Evolutionary conservation across 2,113 vertebrate genomes (phyloP).

Genomic region (Corythaixoides concolor): DNA sequence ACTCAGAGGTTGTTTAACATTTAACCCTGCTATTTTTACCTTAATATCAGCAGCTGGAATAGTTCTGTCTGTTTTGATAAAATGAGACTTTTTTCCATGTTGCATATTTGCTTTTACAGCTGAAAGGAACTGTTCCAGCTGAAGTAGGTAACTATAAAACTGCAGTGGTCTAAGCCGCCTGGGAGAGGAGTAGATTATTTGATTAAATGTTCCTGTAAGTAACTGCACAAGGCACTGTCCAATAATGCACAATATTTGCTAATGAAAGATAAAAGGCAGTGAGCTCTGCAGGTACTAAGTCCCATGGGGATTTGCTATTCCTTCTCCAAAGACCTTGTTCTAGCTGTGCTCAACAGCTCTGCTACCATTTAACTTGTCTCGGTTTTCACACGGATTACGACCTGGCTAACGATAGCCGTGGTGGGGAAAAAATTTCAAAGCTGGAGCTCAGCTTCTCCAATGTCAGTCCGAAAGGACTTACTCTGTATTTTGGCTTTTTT

Average conservation of each 20-base stretch:
- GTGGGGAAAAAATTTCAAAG: neutral
- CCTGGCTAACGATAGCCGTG: neutral
- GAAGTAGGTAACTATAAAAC: slow-evolving; percentile 38
- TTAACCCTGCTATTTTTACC: slow-evolving; percentile 64
- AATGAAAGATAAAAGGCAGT: neutral
- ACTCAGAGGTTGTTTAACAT: slow-evolving; percentile 59
- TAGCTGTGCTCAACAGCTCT: neutral
- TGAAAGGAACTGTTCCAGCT: slow-evolving; percentile 46
- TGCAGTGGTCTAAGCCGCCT: slow-evolving; percentile 24
- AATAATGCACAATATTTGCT: neutral
- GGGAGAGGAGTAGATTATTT: slow-evolving; percentile 53
- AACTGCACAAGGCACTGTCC: slow-evolving; percentile 22
- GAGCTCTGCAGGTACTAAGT: neutral
- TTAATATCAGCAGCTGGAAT: slow-evolving; percentile 45
- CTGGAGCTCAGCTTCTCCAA: neutral
- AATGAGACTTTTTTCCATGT: slow-evolving; percentile 42
- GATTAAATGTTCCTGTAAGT: slow-evolving; percentile 56
- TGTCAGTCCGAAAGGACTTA: neutral
- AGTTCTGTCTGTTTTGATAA: slow-evolving; percentile 66
- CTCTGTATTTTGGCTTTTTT: neutral
- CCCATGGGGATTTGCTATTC: neutral
- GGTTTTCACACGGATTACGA: rapidly evolving
- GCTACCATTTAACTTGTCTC: neutral
- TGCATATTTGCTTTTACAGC: slow-evolving; percentile 56
- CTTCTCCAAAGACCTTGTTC: neutral